phyloP scores from a whole-genome alignment of 2,888 invertebrate species.

The Nemurella pictetii region DNA sequence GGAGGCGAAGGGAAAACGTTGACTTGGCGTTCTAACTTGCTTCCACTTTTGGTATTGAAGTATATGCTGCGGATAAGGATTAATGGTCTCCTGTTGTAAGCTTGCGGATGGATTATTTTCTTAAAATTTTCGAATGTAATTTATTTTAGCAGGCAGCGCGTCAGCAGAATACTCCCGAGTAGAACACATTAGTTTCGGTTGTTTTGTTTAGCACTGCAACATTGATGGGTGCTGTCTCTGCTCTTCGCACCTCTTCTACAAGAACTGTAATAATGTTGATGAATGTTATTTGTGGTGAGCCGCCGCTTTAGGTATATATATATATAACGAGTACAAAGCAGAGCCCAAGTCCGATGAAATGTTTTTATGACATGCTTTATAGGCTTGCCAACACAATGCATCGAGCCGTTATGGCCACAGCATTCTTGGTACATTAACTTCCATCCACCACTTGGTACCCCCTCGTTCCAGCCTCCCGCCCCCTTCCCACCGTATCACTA shows the following conservation, averaged over 20 bases:
- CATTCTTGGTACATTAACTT: constrained; percentile 39
- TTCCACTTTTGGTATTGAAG: background rate
- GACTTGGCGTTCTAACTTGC: background rate
- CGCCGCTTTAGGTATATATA: background rate
- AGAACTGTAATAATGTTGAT: background rate
- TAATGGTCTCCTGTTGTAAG: constrained; percentile 16
- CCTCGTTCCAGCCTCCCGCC: background rate
- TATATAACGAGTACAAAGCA: background rate
- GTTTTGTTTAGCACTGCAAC: background rate
- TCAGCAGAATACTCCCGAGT: background rate
- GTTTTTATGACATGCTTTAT: constrained; percentile 26
- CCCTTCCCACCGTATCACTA: background rate
- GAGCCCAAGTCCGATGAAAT: background rate
- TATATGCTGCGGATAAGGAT: background rate
- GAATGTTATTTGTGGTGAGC: background rate
- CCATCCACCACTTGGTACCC: constrained; percentile 21
- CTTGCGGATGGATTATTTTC: background rate
- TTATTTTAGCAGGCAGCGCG: background rate
- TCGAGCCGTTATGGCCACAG: constrained; percentile 31
- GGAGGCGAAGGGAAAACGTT: background rate
- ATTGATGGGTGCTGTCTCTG: background rate
- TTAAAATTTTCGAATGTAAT: constrained; percentile 20
- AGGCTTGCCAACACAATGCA: constrained; percentile 13
- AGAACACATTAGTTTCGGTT: background rate
- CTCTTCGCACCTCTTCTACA: background rate